Conservation (phyloP, 2,888 invertebrate genomes). For the Orgyia antiqua region DNA sequence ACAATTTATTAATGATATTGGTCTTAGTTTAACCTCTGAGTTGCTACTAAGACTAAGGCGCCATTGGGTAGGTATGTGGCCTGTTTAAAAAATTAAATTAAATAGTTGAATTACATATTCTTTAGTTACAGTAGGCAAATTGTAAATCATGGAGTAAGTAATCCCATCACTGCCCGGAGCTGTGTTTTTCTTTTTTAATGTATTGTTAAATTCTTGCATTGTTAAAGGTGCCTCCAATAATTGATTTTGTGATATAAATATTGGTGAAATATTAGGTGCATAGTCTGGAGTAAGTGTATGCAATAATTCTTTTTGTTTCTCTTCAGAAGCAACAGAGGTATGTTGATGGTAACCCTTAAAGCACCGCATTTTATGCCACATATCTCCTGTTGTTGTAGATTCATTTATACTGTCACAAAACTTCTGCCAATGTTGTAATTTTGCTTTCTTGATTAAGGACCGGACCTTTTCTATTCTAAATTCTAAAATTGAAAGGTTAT, state of each 20-base stretch:
- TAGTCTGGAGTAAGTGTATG: neutral
- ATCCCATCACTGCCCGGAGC: neutral
- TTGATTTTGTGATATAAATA: neutral
- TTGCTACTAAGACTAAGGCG: neutral
- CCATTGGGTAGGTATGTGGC: neutral
- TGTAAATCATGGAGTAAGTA: neutral
- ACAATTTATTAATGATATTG: too few relatives aligned
- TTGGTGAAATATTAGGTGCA: neutral
- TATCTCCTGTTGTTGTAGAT: neutral
- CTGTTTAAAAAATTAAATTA: neutral
- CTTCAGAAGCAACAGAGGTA: neutral
- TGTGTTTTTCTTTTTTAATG: neutral
- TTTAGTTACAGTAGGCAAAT: neutral
- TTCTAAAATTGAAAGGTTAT: neutral
- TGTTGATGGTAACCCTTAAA: neutral
- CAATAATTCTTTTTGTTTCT: neutral
- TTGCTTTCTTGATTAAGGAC: neutral
- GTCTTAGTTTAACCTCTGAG: neutral
- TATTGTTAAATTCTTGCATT: neutral
- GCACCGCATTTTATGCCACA: neutral
- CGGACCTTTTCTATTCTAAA: neutral
- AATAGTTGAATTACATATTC: neutral
- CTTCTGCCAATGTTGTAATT: neutral
- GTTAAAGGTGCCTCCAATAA: neutral
- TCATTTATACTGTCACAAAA: neutral